These are phyloP conservation scores for Atta cephalotes DNA, from an alignment of 1,140 invertebrate genomes.

Conservation along the genomic window DNA sequence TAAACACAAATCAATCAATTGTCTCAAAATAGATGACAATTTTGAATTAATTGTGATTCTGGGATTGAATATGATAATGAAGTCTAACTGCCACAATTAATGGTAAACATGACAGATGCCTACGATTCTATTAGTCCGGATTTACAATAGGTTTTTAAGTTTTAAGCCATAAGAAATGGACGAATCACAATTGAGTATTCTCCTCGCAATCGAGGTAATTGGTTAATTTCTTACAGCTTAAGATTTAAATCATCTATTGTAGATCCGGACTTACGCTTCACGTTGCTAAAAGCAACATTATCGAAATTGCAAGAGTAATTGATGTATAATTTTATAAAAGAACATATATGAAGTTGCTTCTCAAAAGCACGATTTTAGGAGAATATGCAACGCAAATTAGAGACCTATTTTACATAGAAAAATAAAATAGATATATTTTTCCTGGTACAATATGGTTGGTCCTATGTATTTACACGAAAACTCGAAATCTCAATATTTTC, in stretches of 20 bases:
- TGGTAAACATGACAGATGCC: background rate
- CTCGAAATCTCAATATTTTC: conserved; percentile 60
- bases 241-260: too few relatives aligned
- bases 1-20: background rate
- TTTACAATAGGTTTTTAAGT: too few relatives aligned
- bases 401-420: conserved; percentile 70
- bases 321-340: conserved; percentile 3
- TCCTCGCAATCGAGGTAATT: too few relatives aligned
- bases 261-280: too few relatives aligned
- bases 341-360: background rate
- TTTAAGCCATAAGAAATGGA: too few relatives aligned
- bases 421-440: conserved; percentile 70
- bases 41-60: conserved; percentile 6
- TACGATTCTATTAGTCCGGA: background rate
- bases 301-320: conserved; percentile 9
- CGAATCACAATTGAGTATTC: too few relatives aligned
- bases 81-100: conserved; percentile 12
- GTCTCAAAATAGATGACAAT: background rate
- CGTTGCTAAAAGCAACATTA: background rate
- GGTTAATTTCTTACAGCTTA: too few relatives aligned
- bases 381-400: conserved; percentile 34
- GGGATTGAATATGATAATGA: background rate
- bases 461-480: conserved; percentile 12
- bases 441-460: conserved; percentile 36
- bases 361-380: conserved; percentile 36